phyloP scores from a whole-genome alignment of 2,888 invertebrate species.

The Furcula furcula region DNA sequence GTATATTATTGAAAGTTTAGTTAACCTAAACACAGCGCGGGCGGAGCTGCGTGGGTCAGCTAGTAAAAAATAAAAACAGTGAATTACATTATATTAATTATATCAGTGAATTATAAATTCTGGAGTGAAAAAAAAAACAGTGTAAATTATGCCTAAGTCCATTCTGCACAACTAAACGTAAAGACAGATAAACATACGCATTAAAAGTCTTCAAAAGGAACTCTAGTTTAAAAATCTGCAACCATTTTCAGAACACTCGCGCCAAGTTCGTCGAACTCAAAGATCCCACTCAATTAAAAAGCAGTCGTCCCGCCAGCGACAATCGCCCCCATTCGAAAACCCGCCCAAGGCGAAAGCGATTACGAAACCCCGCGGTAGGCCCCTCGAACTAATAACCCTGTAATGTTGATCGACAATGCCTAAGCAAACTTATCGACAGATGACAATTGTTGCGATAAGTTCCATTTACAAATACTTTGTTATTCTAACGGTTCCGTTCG shows the following conservation, averaged over 20 bases:
- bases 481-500: slow-evolving; percentile 25
- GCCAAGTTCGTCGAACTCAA: slow-evolving; percentile 39
- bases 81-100: no score
- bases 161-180: not conserved
- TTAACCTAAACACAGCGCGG: no score
- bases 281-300: slow-evolving; percentile 53
- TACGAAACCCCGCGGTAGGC: slow-evolving; percentile 33
- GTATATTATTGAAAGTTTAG: no score
- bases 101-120: no score
- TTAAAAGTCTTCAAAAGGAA: no score
- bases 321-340: slow-evolving; percentile 34
- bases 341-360: slow-evolving; percentile 57
- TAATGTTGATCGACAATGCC: slow-evolving; percentile 48
- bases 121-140: no score
- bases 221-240: no score
- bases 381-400: slow-evolving; percentile 46
- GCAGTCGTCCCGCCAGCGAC: slow-evolving; percentile 43
- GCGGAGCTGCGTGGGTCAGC: no score
- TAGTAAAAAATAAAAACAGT: no score
- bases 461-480: slow-evolving; percentile 23
- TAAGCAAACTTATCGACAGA: slow-evolving; percentile 59
- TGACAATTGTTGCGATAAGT: slow-evolving; percentile 46
- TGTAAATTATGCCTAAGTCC: not conserved
- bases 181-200: no score
- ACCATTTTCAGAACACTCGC: no score